Conservation (phyloP, 2,113 vertebrate genomes). For the Trichechus manatus region DNA sequence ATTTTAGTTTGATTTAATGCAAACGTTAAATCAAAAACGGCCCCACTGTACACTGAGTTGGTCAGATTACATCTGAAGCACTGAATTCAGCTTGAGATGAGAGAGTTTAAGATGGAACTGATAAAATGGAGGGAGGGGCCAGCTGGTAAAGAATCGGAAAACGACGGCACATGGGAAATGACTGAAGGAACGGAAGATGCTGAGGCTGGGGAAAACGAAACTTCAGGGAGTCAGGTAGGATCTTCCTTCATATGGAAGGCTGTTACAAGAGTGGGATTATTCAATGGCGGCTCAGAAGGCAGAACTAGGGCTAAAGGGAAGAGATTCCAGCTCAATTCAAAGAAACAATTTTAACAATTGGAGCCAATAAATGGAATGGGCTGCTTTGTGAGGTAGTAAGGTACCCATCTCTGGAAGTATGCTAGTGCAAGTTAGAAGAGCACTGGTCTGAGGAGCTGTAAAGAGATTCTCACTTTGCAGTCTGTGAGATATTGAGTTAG, state of each 20-base stretch:
- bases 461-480: background rate
- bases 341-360: background rate
- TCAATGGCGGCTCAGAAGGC: background rate
- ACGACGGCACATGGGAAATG: background rate
- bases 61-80: background rate
- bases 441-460: background rate
- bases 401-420: background rate
- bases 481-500: background rate
- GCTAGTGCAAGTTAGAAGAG: background rate
- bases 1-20: slow-evolving; percentile 30
- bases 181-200: background rate
- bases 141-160: background rate
- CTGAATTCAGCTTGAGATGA: background rate
- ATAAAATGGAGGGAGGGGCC: background rate
- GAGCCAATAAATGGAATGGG: background rate
- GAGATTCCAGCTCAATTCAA: background rate
- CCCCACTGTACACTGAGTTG: background rate
- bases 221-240: no score
- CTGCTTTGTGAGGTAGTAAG: background rate
- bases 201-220: background rate
- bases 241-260: background rate
- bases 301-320: background rate
- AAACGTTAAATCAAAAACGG: slow-evolving; percentile 30
- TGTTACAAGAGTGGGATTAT: background rate
- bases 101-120: background rate